Evolutionary conservation across 2,797 vertebrate genomes (phyloP).

Genomic region (Acanthurus tractus): DNA sequence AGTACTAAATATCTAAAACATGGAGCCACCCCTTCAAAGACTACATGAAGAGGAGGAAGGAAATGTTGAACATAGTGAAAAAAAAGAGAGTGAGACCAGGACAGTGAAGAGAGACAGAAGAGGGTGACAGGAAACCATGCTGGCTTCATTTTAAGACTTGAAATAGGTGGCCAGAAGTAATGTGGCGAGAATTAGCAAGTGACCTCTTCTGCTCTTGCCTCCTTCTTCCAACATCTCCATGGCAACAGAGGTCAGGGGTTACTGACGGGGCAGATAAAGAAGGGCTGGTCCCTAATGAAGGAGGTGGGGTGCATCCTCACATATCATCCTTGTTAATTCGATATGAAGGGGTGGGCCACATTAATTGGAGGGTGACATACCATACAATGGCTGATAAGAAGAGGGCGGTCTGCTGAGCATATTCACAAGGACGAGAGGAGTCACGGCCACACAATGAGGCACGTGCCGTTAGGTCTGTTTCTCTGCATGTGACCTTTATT

Average conservation of each 20-base stretch:
- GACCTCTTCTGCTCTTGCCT: slow-evolving; percentile 49
- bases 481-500: slow-evolving; percentile 48
- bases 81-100: background rate
- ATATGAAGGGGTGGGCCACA: slow-evolving; percentile 58
- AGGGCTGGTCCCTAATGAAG: slow-evolving; percentile 38
- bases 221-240: slow-evolving; percentile 45
- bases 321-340: slow-evolving; percentile 51
- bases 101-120: background rate
- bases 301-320: slow-evolving; percentile 25
- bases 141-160: slow-evolving; percentile 42
- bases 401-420: slow-evolving; percentile 29
- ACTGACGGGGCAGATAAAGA: slow-evolving; percentile 29
- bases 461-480: background rate
- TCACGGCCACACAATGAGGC: slow-evolving; percentile 3
- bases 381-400: slow-evolving; percentile 48
- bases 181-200: slow-evolving; percentile 27
- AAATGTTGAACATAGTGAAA: background rate
- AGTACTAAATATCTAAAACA: background rate
- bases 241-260: slow-evolving; percentile 68
- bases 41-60: slow-evolving; percentile 1
- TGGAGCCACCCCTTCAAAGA: background rate
- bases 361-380: slow-evolving; percentile 61
- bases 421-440: slow-evolving; percentile 31
- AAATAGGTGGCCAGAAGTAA: slow-evolving; percentile 52
- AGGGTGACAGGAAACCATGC: background rate